Base-by-base conservation (phyloP, 2,888 invertebrate species). In the Chrysolina americana region DNA sequence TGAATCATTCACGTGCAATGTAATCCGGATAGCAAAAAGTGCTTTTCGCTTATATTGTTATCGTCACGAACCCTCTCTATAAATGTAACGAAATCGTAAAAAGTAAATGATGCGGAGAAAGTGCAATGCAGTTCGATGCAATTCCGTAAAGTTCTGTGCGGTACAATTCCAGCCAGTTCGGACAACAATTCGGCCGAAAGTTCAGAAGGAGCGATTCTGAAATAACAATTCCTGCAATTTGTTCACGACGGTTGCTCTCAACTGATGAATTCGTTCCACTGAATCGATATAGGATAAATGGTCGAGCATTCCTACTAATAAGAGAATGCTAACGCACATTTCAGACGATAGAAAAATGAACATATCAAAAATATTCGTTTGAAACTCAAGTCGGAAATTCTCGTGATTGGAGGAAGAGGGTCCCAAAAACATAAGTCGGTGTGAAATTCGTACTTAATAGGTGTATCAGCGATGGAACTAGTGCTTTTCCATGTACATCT, bases 1-100 rank as follows among this genome's bases (percentile, higher is more conserved):
- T 71, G 47, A 80, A 80, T 77, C 72, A 75, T 70, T 68, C 48
- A 72, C 70, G 66, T 66, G 65, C 44, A 65, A 59, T 71, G 48
- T 73, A 70, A 48, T 68, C 56, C 41, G 50, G 68, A 48, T 70
- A 71, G 56, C 66, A 66, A 68, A 74, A 71, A 74, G 63, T 66
- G 44, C 66, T 59, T 71, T 66, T 63, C 63, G 71, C 50, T 74
- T 74, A 76, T 75, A 70, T 70, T 70, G 73, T 71, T 73, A 77
- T 72, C 63, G 72, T 64, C 72, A 70, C 48, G 74, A 73, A 70
- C 44, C 70, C 71, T 71, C 65, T 48, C 47, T 41, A 56, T 56
- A 73, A 65, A 70, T 73, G 64, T 56, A 73, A 73, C 73, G 73
- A 70, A 73, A 69, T 65, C 69, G 56, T 65, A 36, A 65, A 56